These are phyloP conservation scores for Euleptes europaea DNA, from an alignment of 2,113 vertebrate genomes.

Conservation along the genomic window DNA sequence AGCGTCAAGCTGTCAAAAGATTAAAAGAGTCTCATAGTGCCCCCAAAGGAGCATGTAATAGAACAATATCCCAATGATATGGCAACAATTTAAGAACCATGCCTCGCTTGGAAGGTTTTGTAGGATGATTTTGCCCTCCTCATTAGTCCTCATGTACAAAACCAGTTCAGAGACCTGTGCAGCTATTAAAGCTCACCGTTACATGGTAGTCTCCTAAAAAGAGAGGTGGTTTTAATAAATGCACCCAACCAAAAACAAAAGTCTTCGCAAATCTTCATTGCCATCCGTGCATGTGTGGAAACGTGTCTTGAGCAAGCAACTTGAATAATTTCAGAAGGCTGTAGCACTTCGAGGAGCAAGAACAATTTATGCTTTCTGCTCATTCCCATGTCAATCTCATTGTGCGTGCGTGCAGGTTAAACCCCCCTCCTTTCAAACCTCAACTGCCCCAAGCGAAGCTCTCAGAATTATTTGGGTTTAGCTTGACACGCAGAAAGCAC, in stretches of 20 bases:
- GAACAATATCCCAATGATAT: background rate
- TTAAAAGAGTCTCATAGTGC: background rate
- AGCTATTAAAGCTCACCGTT: background rate
- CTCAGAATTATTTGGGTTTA: background rate
- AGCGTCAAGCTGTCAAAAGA: constrained; percentile 80
- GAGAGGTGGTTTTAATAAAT: background rate
- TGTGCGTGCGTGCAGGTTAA: background rate
- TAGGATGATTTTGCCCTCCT: background rate
- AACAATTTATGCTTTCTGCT: background rate
- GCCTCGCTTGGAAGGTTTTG: background rate
- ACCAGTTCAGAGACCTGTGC: background rate
- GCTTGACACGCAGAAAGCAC: background rate
- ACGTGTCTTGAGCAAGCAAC: background rate
- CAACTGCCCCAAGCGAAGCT: background rate
- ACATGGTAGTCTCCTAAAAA: background rate
- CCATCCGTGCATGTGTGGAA: background rate
- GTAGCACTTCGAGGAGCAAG: rapidly evolving
- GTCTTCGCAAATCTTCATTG: background rate
- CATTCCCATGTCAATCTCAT: background rate
- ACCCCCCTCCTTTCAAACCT: background rate
- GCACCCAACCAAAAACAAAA: background rate
- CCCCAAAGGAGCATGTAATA: background rate
- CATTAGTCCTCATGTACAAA: background rate
- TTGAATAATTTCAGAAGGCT: background rate
- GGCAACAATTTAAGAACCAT: background rate